A percentile compares a stretch with the other conserved stretches of the same genome.
These are phyloP conservation scores for Spinibarbus caldwelli DNA, from an alignment of 2,797 vertebrate genomes.

Conservation along the genomic window DNA sequence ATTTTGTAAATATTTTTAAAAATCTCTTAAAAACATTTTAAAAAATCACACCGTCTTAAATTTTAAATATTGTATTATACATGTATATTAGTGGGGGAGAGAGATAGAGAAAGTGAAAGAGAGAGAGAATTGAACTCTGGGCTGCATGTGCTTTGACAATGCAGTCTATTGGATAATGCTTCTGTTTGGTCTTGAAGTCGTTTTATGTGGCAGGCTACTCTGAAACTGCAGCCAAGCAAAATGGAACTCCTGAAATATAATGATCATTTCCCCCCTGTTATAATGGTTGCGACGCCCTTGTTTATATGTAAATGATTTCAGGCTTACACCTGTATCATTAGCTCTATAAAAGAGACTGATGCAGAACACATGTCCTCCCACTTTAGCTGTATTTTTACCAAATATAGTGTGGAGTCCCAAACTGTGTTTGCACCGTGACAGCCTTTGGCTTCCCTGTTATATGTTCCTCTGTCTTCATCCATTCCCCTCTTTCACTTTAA, in stretches of 20 bases:
- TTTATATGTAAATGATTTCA: constrained; percentile 22
- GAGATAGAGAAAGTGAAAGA: background rate
- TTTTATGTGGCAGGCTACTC: constrained; percentile 3
- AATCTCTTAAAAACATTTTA: background rate
- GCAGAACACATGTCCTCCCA: background rate
- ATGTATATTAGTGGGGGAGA: background rate
- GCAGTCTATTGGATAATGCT: background rate
- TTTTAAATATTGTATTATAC: background rate
- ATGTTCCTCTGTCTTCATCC: constrained; percentile 37
- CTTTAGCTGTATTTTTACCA: constrained; percentile 32
- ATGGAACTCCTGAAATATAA: background rate
- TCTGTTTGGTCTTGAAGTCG: background rate
- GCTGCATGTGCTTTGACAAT: background rate
- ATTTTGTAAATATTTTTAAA: too few relatives aligned
- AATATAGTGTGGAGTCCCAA: constrained; percentile 32
- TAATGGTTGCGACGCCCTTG: background rate
- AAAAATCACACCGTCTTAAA: background rate
- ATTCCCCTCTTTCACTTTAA: constrained; percentile 47
- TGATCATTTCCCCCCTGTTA: too few relatives aligned
- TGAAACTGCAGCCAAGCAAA: constrained; percentile 3
- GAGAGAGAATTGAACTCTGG: background rate
- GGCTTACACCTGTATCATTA: constrained; percentile 10
- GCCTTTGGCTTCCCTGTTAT: constrained; percentile 33
- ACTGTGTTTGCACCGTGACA: constrained; percentile 26
- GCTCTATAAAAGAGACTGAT: constrained; percentile 15